Base-by-base conservation (phyloP, 1,140 invertebrate species). In the Heliothis virescens region DNA sequence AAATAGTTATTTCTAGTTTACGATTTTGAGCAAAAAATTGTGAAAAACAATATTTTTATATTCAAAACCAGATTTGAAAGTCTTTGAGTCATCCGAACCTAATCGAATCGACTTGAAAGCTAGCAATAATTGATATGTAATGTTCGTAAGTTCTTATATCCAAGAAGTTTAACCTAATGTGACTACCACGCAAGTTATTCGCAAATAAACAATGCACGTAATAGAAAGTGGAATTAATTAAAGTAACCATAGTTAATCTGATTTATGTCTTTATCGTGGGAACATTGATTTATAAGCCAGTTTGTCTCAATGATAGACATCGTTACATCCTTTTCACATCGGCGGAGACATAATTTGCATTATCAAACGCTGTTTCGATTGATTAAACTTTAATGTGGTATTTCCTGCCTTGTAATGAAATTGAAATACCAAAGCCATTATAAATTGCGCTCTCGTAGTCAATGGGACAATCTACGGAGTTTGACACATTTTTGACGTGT, bases 301-400 rank as follows among this genome's bases (percentile, higher is more conserved):
- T 78, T 67, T 78, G 63, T 77, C 75, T 21, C 63, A 18, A 78
- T 53, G 13, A 65, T 53, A 65, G 52, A 53, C 29, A 52, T 65
- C 62, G 48, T 65, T 65, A 53, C 74, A 77, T 77, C 74, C 74
- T 78, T 78, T 57, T 67, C 63, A 16, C 41, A 63, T 76, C n/a
- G 41, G 29, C 3, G 52, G 2, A 59, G 63, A 77, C 48, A 21
- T 60, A 67, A 77, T 78, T 78, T 69, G 63, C 75, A 78, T 57
- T 69, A 78, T 78, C 62, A 48, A 78, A 21, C 63, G 62, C 26
- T 41, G 75, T 57, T 59, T 55, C 60, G 62, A 26, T n/a, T 78
- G 62, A 78, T 69, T 69, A 78, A 52, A 21, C 62, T 69, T 78
- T 78, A 52, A 78, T 78, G 21, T 69, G 29, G n/a, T 26, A 69